Base-by-base conservation (phyloP, 2,113 vertebrate species). In the Corythaixoides concolor region DNA sequence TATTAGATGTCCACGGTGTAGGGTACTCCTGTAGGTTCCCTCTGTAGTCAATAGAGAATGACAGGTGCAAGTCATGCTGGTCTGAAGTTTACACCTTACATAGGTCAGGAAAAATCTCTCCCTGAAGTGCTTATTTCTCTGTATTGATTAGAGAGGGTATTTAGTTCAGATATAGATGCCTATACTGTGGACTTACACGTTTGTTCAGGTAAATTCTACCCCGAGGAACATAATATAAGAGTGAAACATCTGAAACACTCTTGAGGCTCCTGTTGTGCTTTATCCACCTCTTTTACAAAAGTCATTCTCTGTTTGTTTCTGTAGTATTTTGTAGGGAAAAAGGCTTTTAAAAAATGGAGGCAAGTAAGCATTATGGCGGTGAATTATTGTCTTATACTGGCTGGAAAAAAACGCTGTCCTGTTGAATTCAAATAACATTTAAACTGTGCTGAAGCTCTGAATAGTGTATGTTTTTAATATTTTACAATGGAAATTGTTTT, bases 401-500 rank as follows among this genome's bases (percentile, higher is more conserved):
- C 32, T 59, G 22, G 22, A 43, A 86, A 90, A 74, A 68, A 41
- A 0, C 0, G 0, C n/a, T 72, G 11, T 68, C 9, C 32, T 80
- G 8, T 74, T 85, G 45, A 85, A 79, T 79, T 82, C 53, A 82
- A 89, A 69, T 73, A 7, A 20, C 39, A 82, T 88, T 87, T 92
- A 89, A 75, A 89, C 87, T 91, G 78, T 2, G 0, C 35, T 64
- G 47, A 89, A 82, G 66, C 58, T 76, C 74, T 82, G 19, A 75
- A 64, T 19, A 50, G 5, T 28, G 5, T 62, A 52, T 30, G 3
- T 2, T 90, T 94, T 92, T 62, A 90, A 66, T 83, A 69, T 88
- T 76, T 86, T 83, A 21, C 83, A 26, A 86, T 58, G n/a, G 67
- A 92, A 88, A 70, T 63, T 62, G 23, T 84, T 90, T 83, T 77